These are phyloP conservation scores for Thymelicus lineola DNA, from an alignment of 2,888 invertebrate species.

Conservation along the genomic window DNA sequence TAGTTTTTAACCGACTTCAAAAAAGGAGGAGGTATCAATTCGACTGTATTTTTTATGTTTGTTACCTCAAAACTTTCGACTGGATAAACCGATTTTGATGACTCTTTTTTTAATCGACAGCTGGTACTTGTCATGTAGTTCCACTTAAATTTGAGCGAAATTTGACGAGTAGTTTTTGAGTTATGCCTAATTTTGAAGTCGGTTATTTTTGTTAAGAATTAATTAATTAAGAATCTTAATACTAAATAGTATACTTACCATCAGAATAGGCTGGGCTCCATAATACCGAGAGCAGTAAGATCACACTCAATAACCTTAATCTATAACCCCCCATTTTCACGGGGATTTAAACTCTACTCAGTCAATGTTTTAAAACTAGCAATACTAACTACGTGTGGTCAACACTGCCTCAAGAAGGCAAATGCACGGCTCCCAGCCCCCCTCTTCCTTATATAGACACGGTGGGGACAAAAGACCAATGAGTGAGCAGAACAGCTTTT, in stretches of 20 bases:
- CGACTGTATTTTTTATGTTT: too few relatives aligned
- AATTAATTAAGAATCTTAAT: too few relatives aligned
- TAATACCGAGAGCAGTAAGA: conserved; percentile 73
- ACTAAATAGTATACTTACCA: conserved; percentile 60
- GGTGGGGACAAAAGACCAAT: conserved; percentile 31
- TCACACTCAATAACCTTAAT: conserved; percentile 68
- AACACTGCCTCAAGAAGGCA: conserved; percentile 66
- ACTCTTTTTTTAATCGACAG: too few relatives aligned
- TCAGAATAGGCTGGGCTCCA: conserved; percentile 69
- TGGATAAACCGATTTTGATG: too few relatives aligned
- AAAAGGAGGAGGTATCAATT: too few relatives aligned
- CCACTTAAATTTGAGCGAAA: too few relatives aligned
- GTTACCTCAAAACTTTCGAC: too few relatives aligned
- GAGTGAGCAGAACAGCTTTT: conserved; percentile 19
- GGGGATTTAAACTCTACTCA: conserved; percentile 68
- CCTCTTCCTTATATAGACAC: conserved; percentile 66
- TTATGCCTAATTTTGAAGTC: too few relatives aligned
- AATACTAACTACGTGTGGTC: conserved; percentile 64
- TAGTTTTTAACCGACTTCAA: too few relatives aligned
- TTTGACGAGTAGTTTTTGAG: too few relatives aligned
- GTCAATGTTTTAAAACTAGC: conserved; percentile 65
- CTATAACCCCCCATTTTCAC: conserved; percentile 74
- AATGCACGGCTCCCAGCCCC: conserved; percentile 58
- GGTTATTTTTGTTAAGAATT: too few relatives aligned
- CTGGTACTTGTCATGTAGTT: too few relatives aligned